These are phyloP conservation scores for Siniperca undulata DNA, from an alignment of 2,797 vertebrate genomes.

Conservation along the genomic window DNA sequence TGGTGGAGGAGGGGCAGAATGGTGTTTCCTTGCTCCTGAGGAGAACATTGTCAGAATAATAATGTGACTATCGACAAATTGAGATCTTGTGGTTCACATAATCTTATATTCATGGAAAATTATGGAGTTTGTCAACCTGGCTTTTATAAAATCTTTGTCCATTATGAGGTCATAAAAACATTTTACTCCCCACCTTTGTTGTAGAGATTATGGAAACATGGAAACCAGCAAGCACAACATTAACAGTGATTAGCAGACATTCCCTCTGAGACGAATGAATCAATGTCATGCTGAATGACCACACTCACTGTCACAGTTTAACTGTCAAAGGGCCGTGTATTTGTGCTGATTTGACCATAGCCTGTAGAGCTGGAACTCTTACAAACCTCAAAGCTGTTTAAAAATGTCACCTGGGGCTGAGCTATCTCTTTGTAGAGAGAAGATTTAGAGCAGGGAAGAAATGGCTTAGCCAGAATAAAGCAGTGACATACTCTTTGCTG, in stretches of 20 bases:
- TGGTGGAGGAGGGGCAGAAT: conserved; percentile 13
- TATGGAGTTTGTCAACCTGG: background rate
- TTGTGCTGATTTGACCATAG: conserved; percentile 21
- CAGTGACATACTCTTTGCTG: conserved; percentile 76
- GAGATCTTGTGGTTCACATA: background rate
- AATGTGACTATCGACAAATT: background rate
- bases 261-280: conserved; percentile 18
- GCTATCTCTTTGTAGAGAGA: conserved; percentile 48
- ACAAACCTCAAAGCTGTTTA: conserved; percentile 49
- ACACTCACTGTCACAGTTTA: background rate
- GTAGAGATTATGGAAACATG: background rate
- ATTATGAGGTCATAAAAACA: background rate
- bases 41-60: conserved; percentile 1
- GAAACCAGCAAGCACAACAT: background rate
- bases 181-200: background rate
- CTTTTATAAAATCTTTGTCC: background rate
- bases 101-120: background rate
- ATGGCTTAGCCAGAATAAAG: conserved; percentile 69
- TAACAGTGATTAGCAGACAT: background rate
- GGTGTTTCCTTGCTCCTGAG: background rate
- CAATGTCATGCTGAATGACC: conserved; percentile 8
- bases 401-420: conserved; percentile 58
- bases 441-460: conserved; percentile 57
- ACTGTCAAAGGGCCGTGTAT: conserved; percentile 24
- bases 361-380: conserved; percentile 25